Conservation (phyloP, 2,113 vertebrate genomes). For the Pelobates fuscus region DNA sequence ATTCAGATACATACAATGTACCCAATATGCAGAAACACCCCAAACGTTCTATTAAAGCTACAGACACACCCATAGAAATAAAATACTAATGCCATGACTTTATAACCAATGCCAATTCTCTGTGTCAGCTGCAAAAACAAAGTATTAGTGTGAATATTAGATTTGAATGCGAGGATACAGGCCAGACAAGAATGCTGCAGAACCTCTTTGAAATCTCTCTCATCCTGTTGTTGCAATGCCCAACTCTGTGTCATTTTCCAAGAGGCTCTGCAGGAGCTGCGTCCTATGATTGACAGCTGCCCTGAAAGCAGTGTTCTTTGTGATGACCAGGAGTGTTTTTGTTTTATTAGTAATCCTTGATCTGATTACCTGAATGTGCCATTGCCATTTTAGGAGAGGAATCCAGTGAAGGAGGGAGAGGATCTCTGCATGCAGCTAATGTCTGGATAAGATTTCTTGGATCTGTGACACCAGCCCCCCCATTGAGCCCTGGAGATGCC, state of each 20-base stretch:
- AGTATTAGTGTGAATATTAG: no score
- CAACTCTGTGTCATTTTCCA: no score
- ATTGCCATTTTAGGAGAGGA: constrained; percentile 5
- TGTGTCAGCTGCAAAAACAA: no score
- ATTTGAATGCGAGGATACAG: no score
- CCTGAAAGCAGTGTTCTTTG: background rate
- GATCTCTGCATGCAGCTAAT: background rate
- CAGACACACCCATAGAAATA: no score
- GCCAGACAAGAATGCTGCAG: no score
- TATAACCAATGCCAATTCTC: no score
- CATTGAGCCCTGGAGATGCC: constrained; percentile 67
- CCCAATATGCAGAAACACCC: no score
- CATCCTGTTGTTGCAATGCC: background rate
- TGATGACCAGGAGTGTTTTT: no score
- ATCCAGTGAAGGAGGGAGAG: background rate
- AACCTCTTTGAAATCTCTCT: background rate
- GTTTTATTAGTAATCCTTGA: background rate
- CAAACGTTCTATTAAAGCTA: no score
- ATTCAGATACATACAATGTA: no score
- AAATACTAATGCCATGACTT: no score
- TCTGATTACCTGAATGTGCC: background rate
- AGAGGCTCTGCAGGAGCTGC: background rate
- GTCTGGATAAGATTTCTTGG: background rate
- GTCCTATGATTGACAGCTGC: background rate
- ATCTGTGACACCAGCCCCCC: background rate